Percentiles rank a stretch among this genome's conserved stretches.
phyloP scores from a whole-genome alignment of 37 sponge, comb jelly and placozoan species.

The Halisarca cf. caerulea region DNA sequence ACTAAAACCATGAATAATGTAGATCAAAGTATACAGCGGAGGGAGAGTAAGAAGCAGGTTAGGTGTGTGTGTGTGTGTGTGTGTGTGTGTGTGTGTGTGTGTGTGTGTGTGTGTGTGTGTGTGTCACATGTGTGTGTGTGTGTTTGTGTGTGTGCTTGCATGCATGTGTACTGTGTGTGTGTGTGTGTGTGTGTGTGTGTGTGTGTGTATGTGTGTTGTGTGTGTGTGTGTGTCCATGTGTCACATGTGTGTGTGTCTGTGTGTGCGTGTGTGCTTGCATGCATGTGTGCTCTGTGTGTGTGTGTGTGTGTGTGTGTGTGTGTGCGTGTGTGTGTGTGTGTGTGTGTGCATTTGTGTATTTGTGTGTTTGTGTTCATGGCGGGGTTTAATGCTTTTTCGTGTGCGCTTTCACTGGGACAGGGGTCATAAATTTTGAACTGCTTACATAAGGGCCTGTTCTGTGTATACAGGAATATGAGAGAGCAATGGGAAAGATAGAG shows the following conservation, averaged over 20 bases:
- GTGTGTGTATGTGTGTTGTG: background rate
- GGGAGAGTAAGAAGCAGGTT: slow-evolving; percentile 12
- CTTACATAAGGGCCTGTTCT: too few species aligned
- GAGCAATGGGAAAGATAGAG: slow-evolving; percentile 53
- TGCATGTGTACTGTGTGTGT: background rate
- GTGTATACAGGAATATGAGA: slow-evolving; percentile 64
- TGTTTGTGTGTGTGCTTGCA: background rate
- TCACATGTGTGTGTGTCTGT: too few species aligned
- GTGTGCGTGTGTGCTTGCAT: background rate
- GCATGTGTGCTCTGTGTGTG: background rate
- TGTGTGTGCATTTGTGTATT: slow-evolving; percentile 20
- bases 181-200: slow-evolving; percentile 27
- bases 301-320: slow-evolving; percentile 28
- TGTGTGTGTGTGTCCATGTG: slow-evolving; percentile 24
- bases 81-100: too few species aligned
- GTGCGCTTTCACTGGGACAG: too few species aligned
- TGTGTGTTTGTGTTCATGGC: too few species aligned
- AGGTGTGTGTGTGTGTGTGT: too few species aligned
- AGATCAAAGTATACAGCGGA: slow-evolving; percentile 7
- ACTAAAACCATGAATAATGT: background rate
- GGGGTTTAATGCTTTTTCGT: too few species aligned
- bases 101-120: slow-evolving; percentile 16
- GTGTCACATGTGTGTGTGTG: background rate
- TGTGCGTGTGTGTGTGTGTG: background rate
- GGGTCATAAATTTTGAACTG: slow-evolving; percentile 31